Evolutionary conservation across 1,140 invertebrate genomes (phyloP).

Genomic region (Dinothrombium tinctorium): DNA sequence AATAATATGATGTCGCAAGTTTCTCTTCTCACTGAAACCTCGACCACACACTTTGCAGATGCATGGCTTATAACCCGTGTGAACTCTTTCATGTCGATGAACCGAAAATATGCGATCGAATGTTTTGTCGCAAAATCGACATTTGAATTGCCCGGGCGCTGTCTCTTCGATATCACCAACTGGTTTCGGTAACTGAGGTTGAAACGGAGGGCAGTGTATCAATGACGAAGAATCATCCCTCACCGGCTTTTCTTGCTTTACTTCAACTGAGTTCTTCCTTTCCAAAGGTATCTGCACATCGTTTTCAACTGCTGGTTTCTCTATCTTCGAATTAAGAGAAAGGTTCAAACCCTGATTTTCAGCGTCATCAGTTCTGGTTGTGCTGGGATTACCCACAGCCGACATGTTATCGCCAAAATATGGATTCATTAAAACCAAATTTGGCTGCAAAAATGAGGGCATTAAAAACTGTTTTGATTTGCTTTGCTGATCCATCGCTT

Average conservation of each 20-base stretch:
- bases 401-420: no score
- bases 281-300: background rate
- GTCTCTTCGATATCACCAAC: slow-evolving; percentile 15
- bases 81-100: slow-evolving; percentile 22
- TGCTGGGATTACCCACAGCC: no score
- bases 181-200: no score
- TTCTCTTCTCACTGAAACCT: slow-evolving; percentile 25
- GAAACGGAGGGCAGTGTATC: no score
- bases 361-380: background rate
- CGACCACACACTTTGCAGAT: slow-evolving; percentile 26
- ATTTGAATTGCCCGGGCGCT: slow-evolving; percentile 18
- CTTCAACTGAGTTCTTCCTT: background rate
- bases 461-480: background rate
- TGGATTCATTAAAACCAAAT: slow-evolving; percentile 1
- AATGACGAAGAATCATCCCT: no score
- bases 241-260: background rate
- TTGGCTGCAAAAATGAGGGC: slow-evolving; percentile 1
- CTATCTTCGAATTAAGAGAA: background rate
- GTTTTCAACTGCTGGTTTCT: background rate
- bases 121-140: slow-evolving; percentile 26
- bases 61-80: slow-evolving; percentile 22
- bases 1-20: slow-evolving; percentile 25
- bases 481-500: slow-evolving; percentile 11
- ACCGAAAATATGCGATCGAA: slow-evolving; percentile 28
- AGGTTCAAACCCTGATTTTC: background rate